Base-by-base conservation (phyloP, 2,888 invertebrate genomes). In the Xylota sylvarum region DNA sequence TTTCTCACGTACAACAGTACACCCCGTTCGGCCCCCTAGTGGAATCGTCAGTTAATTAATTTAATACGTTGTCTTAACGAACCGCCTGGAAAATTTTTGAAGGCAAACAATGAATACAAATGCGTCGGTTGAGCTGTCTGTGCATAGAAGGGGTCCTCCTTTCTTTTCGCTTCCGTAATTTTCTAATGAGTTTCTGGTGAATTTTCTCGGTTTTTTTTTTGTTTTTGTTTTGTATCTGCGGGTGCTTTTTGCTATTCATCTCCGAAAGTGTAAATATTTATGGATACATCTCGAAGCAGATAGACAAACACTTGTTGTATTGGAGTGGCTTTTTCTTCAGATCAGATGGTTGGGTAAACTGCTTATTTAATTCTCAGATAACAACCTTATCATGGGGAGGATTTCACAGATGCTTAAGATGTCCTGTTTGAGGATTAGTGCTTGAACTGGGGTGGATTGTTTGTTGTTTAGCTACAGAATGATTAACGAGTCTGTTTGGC, bases 351-450 rank as follows among this genome's bases (percentile, higher is more conserved):
- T 72, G 64, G 70, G 50, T 64, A 70, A 77, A 77, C 62, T 77
- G 70, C 64, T 82, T 77, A 76, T 72, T 77, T 70, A 82, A 72
- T 65, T 82, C 70, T 27, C 14, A 19, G 70, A 83, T 72, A 78
- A 82, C 70, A 77, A 72, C 9, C 14, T 76, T 70, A 64, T 78
- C 72, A 50, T 72, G 40, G 56, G 52, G 60, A 60, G 62, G 58
- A 72, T 83, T 72, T 78, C 58, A 46, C 65, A 72, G 72, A 32
- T 67, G 70, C 65, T 65, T 58, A 72, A 52, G 70, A 72, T 58
- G 70, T 72, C 69, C 60, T 64, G 43, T n/a, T n/a, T 23, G 37
- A 30, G 56, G 81, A 82, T 82, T 76, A 55, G 50, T 27, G 37
- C 48, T 30, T 37, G 30, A 64, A 72, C 27, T 23, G 23, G 6